phyloP scores from a whole-genome alignment of 2,113 vertebrate species.

The Larimichthys polyactis region DNA sequence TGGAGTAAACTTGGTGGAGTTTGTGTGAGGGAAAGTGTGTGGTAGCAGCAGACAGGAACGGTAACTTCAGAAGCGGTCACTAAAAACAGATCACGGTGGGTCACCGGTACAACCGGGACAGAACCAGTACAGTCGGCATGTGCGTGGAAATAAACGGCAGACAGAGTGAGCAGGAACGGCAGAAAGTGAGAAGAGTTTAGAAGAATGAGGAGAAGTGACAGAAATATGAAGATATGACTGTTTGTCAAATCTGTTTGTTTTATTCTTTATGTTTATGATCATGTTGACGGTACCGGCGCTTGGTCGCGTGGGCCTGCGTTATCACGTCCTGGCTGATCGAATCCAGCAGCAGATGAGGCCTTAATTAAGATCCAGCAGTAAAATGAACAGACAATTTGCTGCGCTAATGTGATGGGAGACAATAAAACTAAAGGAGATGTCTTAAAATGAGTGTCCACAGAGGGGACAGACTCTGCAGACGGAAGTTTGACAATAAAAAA shows the following conservation, averaged over 20 bases:
- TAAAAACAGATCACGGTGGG: not conserved
- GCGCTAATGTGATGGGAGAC: not conserved
- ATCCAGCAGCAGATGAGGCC: not conserved
- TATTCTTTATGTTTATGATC: not conserved
- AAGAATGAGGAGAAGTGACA: not conserved
- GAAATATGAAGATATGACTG: not conserved
- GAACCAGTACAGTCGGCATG: not conserved
- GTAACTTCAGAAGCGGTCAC: too few relatives aligned
- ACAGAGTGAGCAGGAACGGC: not conserved
- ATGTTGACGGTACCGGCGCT: not conserved
- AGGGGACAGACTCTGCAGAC: not conserved
- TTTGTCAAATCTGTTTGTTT: not conserved
- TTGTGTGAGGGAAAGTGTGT: fast-evolving
- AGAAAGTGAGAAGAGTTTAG: not conserved
- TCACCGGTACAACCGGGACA: too few relatives aligned
- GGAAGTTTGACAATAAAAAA: not conserved
- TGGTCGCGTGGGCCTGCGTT: not conserved
- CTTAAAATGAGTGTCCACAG: not conserved
- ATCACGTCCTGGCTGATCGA: not conserved
- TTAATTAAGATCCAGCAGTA: constrained; percentile 5
- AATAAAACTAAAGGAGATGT: not conserved
- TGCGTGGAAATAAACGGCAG: not conserved
- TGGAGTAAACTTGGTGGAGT: not conserved
- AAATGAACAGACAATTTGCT: constrained; percentile 18
- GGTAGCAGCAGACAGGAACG: not conserved